A percentile compares a stretch with the other conserved stretches of the same genome.
Evolutionary conservation across 2,113 vertebrate species (phyloP).

Genomic region (Triplophysa dalaica): DNA sequence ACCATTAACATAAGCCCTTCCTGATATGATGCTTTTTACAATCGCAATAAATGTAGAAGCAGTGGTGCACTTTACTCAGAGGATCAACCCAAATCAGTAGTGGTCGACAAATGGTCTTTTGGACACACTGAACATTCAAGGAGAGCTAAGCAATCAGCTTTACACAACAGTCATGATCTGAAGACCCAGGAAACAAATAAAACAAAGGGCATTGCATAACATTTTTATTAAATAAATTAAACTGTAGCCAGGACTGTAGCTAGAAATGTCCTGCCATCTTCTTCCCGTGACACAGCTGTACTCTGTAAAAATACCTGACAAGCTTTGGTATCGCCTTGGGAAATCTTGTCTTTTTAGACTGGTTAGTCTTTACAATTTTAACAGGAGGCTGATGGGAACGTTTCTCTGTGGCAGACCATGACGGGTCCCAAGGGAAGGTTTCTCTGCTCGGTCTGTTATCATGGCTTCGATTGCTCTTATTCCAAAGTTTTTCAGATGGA

Average conservation of each 20-base stretch:
- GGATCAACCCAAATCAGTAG: background rate
- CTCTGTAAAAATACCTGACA: background rate
- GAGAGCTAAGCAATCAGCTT: constrained; percentile 24
- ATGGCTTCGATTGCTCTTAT: background rate
- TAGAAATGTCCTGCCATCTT: constrained; percentile 59
- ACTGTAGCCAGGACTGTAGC: constrained; percentile 53
- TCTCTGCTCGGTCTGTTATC: background rate
- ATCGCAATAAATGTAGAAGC: background rate
- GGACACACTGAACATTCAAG: constrained; percentile 48
- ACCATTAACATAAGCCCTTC: background rate
- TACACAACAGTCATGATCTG: no score
- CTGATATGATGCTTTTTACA: background rate
- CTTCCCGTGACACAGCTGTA: background rate
- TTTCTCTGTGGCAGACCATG: background rate
- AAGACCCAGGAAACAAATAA: constrained; percentile 39
- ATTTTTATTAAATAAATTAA: constrained; percentile 62
- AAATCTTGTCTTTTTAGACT: background rate
- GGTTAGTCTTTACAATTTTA: background rate
- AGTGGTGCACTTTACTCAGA: background rate
- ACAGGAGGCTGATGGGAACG: constrained; percentile 1
- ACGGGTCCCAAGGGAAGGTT: background rate
- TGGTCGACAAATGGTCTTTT: constrained; percentile 20
- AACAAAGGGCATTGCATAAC: background rate
- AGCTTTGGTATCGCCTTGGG: background rate
- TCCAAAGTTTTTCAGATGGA: background rate